Conservation (phyloP, 2,888 invertebrate species). For the Sphaerophoria rueppellii region DNA sequence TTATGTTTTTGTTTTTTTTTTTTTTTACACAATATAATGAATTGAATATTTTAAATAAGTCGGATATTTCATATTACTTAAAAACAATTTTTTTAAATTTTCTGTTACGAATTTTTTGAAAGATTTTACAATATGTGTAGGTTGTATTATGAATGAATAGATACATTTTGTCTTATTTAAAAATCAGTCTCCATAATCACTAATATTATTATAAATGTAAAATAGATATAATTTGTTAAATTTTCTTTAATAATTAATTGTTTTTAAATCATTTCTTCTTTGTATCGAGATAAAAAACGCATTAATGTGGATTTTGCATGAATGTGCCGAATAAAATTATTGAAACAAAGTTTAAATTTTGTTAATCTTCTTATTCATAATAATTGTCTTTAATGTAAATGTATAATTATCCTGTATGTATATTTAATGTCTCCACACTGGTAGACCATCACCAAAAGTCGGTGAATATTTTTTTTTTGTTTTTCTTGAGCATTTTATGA, state of each 20-base stretch:
- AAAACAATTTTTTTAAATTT: slow-evolving; percentile 47
- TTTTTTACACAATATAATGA: slow-evolving; percentile 53
- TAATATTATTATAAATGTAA: slow-evolving; percentile 68
- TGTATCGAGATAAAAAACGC: not conserved
- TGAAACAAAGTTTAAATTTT: slow-evolving; percentile 1
- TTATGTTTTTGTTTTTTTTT: too few species aligned
- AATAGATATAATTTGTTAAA: slow-evolving; percentile 66
- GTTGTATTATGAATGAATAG: slow-evolving; percentile 64
- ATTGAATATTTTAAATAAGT: slow-evolving; percentile 60
- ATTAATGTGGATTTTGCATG: not conserved
- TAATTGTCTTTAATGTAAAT: too few species aligned
- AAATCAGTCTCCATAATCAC: slow-evolving; percentile 72
- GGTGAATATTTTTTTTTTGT: too few species aligned
- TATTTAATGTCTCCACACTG: too few species aligned
- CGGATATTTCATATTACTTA: slow-evolving; percentile 43
- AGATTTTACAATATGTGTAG: slow-evolving; percentile 66
- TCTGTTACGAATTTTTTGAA: slow-evolving; percentile 46
- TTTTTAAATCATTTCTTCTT: slow-evolving; percentile 30
- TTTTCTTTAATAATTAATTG: slow-evolving; percentile 50
- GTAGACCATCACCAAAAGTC: too few species aligned
- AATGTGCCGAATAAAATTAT: slow-evolving; percentile 1
- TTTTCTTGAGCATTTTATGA: too few species aligned
- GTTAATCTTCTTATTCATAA: not conserved
- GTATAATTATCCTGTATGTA: too few species aligned
- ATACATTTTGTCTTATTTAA: slow-evolving; percentile 70